phyloP scores from a whole-genome alignment of 2,888 invertebrate genomes.

The Sinohyriopsis cumingii region DNA sequence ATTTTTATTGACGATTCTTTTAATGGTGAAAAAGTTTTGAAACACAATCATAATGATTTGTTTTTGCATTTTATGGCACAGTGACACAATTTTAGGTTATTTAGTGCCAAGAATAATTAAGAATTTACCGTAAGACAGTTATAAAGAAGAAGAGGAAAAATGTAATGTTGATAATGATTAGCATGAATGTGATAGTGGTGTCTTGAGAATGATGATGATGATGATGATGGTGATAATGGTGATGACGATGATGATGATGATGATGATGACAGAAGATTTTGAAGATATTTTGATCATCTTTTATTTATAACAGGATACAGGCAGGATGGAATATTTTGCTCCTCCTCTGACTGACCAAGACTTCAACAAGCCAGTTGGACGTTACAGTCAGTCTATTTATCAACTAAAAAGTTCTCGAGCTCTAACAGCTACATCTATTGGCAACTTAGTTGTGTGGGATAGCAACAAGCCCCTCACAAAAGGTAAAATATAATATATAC shows the following conservation, averaged over 20 bases:
- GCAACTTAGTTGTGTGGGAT: conserved; percentile 72
- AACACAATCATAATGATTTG: too few species aligned
- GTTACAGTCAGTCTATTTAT: conserved; percentile 70
- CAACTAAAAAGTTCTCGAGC: conserved; percentile 63
- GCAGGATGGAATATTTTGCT: conserved; percentile 63
- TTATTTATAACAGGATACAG: conserved; percentile 45
- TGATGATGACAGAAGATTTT: neutral
- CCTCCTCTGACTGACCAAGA: conserved; percentile 70
- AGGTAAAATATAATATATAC: conserved; percentile 43
- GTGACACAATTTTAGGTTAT: too few species aligned
- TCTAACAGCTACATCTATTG: conserved; percentile 71
- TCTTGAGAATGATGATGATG: neutral
- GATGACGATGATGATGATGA: conserved; percentile 4
- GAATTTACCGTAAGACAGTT: too few species aligned
- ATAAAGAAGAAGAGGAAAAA: too few species aligned
- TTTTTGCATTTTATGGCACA: too few species aligned
- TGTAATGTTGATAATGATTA: too few species aligned
- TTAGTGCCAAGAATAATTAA: too few species aligned
- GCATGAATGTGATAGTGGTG: too few species aligned
- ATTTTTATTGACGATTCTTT: too few species aligned
- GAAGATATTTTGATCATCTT: neutral
- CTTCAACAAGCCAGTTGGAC: conserved; percentile 71
- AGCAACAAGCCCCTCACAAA: conserved; percentile 68
- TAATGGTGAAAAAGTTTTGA: too few species aligned
- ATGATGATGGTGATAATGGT: conserved; percentile 1